A percentile compares a stretch with the other conserved stretches of the same genome.
These are phyloP conservation scores for Anguilla megastoma DNA, from an alignment of 2,797 vertebrate species.

Conservation along the genomic window DNA sequence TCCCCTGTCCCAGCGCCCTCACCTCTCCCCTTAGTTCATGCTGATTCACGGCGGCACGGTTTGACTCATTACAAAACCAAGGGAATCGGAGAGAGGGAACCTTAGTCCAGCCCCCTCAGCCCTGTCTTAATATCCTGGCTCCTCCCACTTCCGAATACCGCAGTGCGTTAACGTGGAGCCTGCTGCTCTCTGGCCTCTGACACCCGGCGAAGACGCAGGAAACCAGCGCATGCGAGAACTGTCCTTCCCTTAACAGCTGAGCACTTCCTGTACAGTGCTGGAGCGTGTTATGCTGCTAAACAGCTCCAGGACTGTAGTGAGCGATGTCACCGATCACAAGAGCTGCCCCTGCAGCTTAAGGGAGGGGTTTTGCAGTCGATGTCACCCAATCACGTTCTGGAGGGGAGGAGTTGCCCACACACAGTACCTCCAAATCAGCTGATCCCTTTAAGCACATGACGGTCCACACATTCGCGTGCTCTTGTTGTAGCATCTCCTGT, in stretches of 20 bases:
- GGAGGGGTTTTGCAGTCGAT: no score
- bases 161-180: background rate
- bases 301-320: background rate
- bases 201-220: background rate
- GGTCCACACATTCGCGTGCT: background rate
- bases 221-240: background rate
- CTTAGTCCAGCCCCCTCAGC: background rate
- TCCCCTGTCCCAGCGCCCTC: background rate
- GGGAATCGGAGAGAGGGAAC: background rate
- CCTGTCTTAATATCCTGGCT: background rate
- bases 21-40: background rate
- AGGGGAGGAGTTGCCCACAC: background rate
- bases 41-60: background rate
- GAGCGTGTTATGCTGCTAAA: background rate
- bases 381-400: background rate
- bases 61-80: background rate
- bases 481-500: background rate
- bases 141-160: background rate
- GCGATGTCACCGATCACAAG: background rate
- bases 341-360: background rate
- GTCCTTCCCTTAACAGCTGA: background rate
- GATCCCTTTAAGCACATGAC: background rate
- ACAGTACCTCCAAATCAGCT: background rate
- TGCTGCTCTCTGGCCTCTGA: background rate
- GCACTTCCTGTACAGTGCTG: background rate